Conservation (phyloP, 1,140 invertebrate genomes). For the Listronotus bonariensis region DNA sequence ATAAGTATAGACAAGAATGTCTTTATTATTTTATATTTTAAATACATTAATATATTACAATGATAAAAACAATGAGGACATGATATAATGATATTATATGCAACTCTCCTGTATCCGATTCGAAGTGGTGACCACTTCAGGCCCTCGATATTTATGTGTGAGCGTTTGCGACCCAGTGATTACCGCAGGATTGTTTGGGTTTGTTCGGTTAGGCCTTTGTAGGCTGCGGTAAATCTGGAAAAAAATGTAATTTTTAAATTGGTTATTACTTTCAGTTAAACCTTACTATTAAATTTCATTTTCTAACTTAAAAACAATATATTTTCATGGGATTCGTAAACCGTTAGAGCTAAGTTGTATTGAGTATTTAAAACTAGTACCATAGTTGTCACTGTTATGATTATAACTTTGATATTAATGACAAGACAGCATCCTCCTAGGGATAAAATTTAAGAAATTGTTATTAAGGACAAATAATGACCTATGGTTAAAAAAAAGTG, state of each 20-base stretch:
- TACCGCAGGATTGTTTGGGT: conserved; percentile 51
- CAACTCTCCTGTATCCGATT: conserved; percentile 85
- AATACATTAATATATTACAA: conserved; percentile 56
- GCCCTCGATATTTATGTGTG: conserved; percentile 57
- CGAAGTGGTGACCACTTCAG: conserved; percentile 80
- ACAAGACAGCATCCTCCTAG: no score
- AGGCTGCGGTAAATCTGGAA: conserved; percentile 70
- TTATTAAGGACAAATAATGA: no score
- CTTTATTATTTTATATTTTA: conserved; percentile 32
- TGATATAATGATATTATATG: conserved; percentile 66
- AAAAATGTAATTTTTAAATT: not conserved
- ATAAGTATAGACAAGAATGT: not conserved
- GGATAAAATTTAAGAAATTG: no score
- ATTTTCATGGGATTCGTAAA: no score
- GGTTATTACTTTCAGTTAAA: no score
- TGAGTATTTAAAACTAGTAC: no score
- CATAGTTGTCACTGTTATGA: no score
- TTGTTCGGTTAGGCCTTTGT: conserved; percentile 65
- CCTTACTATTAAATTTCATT: no score
- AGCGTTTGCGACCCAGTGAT: conserved; percentile 56
- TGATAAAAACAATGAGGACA: conserved; percentile 55
- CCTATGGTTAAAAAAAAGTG: no score
- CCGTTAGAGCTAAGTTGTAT: no score
- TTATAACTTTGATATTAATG: no score
- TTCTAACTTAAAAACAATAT: no score